phyloP scores from a whole-genome alignment of 2,797 vertebrate species.

The Cynopterus sphinx region DNA sequence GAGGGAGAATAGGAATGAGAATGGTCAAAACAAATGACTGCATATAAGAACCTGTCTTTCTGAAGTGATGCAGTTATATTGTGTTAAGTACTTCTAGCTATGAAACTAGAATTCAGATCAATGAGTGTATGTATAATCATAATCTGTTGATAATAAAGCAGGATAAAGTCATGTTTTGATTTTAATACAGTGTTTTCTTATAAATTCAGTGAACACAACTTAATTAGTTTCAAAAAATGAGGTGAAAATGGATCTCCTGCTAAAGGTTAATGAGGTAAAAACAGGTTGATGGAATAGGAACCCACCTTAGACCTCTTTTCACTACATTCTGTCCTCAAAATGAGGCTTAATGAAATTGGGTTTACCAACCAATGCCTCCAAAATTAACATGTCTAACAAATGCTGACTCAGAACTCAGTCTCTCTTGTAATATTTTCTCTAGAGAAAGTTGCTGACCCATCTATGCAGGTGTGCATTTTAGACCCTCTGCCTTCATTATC shows the following conservation, averaged over 20 bases:
- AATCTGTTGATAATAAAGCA: neutral
- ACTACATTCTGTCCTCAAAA: neutral
- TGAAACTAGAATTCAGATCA: neutral
- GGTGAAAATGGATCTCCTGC: constrained; percentile 3
- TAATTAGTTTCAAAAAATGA: constrained; percentile 52
- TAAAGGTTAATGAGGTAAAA: constrained; percentile 46
- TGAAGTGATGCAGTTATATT: neutral
- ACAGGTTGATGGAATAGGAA: neutral
- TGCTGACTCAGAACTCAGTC: neutral
- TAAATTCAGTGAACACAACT: constrained; percentile 12
- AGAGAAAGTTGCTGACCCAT: neutral
- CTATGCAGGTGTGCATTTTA: neutral
- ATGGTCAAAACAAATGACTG: neutral
- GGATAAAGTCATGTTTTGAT: neutral
- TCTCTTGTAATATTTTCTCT: neutral
- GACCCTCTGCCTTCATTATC: neutral
- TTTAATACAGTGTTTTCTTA: neutral
- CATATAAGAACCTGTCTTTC: neutral
- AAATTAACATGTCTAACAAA: neutral
- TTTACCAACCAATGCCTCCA: neutral
- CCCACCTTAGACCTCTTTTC: neutral
- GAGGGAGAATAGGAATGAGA: constrained; percentile 38
- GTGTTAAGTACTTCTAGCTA: neutral
- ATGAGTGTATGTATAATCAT: neutral
- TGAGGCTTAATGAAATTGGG: neutral